Evolutionary conservation across 2,113 vertebrate species (phyloP).

Genomic region (Etia nguti): DNA sequence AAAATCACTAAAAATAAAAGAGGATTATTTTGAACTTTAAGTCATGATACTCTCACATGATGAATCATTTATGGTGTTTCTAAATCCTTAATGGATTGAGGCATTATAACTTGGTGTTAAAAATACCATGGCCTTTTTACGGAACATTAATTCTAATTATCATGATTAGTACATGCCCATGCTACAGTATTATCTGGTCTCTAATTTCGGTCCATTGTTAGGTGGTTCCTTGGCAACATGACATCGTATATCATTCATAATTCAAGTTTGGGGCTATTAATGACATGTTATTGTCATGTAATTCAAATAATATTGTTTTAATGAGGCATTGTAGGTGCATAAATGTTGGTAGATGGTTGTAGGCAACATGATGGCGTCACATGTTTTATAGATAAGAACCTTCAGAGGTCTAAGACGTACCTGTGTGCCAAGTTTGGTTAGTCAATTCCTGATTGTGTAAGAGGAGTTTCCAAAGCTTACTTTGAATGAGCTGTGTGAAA

Average conservation of each 20-base stretch:
- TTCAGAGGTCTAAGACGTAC: not conserved
- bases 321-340: not conserved
- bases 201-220: not conserved
- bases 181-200: not conserved
- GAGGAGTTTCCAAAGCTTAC: not conserved
- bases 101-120: not conserved
- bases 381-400: not conserved
- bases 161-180: not conserved
- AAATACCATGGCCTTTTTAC: not conserved
- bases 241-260: accelerated
- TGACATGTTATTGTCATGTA: not conserved
- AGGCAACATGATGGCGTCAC: not conserved
- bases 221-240: accelerated
- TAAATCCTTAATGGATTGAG: not conserved
- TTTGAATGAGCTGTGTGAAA: not conserved
- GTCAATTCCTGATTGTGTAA: not conserved
- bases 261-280: not conserved
- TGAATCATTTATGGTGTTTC: not conserved
- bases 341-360: not conserved
- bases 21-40: not conserved
- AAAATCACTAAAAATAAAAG: not conserved
- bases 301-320: not conserved
- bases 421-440: not conserved
- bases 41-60: not conserved
- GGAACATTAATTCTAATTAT: not conserved